Evolutionary conservation across 2,113 vertebrate species (phyloP).

Genomic region (Barnardius zonarius): DNA sequence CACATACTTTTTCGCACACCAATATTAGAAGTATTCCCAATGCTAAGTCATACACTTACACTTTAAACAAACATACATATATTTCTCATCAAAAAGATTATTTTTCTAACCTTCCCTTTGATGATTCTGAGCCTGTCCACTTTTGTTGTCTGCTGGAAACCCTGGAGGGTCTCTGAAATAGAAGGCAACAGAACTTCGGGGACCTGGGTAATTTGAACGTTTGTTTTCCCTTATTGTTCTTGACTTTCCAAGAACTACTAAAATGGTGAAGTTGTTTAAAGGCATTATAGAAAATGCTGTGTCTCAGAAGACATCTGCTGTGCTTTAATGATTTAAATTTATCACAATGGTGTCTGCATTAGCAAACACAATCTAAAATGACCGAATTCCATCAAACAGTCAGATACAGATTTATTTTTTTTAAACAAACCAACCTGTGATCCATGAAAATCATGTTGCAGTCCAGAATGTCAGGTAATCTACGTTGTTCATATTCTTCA

Average conservation of each 20-base stretch:
- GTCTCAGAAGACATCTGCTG: conserved; percentile 58
- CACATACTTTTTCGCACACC: background rate
- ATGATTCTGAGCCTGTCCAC: conserved; percentile 10
- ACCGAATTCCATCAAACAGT: conserved; percentile 6
- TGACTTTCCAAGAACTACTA: conserved; percentile 41
- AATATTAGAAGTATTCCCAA: background rate
- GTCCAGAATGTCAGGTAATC: background rate
- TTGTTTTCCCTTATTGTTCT: conserved; percentile 26
- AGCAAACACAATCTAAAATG: conserved; percentile 17
- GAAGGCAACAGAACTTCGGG: background rate
- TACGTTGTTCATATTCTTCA: background rate
- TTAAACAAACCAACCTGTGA: background rate
- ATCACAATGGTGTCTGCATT: conserved; percentile 46
- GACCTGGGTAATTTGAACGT: conserved; percentile 26
- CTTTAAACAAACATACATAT: conserved; percentile 23
- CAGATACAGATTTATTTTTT: background rate
- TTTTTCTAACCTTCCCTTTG: conserved; percentile 3
- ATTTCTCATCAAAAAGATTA: conserved; percentile 8
- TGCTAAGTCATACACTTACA: background rate
- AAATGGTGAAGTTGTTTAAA: conserved; percentile 51
- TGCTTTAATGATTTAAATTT: conserved; percentile 61
- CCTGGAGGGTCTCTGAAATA: background rate
- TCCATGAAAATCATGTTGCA: background rate
- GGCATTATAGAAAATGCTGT: conserved; percentile 39
- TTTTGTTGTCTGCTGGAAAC: conserved; percentile 30